Evolutionary conservation across 1,140 invertebrate species (phyloP).

Genomic region (Leptoteleia sp.): DNA sequence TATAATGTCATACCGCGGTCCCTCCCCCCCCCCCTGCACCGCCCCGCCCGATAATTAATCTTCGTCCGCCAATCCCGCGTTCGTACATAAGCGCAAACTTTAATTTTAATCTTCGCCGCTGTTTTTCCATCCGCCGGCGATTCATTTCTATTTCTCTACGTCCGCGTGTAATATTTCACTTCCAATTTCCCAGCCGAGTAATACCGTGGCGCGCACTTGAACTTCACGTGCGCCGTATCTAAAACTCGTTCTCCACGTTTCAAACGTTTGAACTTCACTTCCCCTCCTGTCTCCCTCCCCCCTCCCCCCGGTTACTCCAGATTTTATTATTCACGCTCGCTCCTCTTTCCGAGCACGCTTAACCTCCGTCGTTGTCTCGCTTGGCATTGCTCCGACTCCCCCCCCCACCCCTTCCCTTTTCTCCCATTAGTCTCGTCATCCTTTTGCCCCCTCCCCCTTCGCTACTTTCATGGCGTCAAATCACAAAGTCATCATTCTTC

Average conservation of each 20-base stretch:
- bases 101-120: slow-evolving; percentile 51
- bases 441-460: too few relatives aligned
- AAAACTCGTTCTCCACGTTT: slow-evolving; percentile 43
- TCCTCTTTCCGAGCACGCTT: too few relatives aligned
- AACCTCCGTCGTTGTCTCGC: slow-evolving; percentile 3
- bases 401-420: too few relatives aligned
- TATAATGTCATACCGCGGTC: too few relatives aligned
- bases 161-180: slow-evolving; percentile 59
- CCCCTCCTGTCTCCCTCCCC: slow-evolving; percentile 1
- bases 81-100: slow-evolving; percentile 30
- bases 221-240: slow-evolving; percentile 42
- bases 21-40: too few relatives aligned
- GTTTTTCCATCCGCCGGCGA: slow-evolving; percentile 32
- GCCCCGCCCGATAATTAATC: slow-evolving; percentile 39
- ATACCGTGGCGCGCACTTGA: slow-evolving; percentile 56
- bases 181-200: slow-evolving; percentile 47
- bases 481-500: slow-evolving; percentile 43
- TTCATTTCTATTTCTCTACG: slow-evolving; percentile 51
- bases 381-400: too few relatives aligned
- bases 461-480: too few relatives aligned
- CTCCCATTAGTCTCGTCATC: neutral
- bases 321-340: slow-evolving; percentile 52
- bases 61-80: neutral
- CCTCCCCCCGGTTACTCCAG: slow-evolving; percentile 5
- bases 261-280: slow-evolving; percentile 47